Evolutionary conservation across 2,888 invertebrate genomes (phyloP).

Genomic region (Strigamia maritima): DNA sequence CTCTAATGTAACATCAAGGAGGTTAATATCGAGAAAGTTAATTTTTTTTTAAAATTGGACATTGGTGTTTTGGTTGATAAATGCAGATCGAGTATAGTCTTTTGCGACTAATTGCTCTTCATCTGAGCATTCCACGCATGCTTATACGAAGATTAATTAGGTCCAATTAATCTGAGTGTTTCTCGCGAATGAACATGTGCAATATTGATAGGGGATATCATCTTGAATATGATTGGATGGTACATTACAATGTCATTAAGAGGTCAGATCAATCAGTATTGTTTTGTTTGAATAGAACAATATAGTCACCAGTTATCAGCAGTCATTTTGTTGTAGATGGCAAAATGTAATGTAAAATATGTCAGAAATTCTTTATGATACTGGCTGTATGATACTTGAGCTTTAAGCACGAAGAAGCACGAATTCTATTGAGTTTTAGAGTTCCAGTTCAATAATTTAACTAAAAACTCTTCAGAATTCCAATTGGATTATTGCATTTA

Average conservation of each 20-base stretch:
- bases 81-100: neutral
- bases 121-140: slow-evolving; percentile 6
- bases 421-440: too few species aligned
- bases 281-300: neutral
- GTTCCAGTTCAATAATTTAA: too few species aligned
- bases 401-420: too few species aligned
- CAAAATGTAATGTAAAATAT: too few species aligned
- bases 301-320: too few species aligned
- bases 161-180: slow-evolving; percentile 25
- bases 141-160: slow-evolving; percentile 2
- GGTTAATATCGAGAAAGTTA: too few species aligned
- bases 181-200: neutral
- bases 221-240: neutral
- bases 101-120: slow-evolving; percentile 1
- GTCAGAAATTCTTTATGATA: too few species aligned
- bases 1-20: too few species aligned
- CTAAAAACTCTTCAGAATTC: too few species aligned
- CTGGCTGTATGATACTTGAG: too few species aligned
- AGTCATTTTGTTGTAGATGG: too few species aligned
- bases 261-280: neutral
- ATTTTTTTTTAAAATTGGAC: neutral
- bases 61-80: neutral
- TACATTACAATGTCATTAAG: neutral
- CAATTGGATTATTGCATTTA: too few species aligned
- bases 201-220: neutral